phyloP scores from a whole-genome alignment of 2,113 vertebrate species.

The Anguilla rostrata region DNA sequence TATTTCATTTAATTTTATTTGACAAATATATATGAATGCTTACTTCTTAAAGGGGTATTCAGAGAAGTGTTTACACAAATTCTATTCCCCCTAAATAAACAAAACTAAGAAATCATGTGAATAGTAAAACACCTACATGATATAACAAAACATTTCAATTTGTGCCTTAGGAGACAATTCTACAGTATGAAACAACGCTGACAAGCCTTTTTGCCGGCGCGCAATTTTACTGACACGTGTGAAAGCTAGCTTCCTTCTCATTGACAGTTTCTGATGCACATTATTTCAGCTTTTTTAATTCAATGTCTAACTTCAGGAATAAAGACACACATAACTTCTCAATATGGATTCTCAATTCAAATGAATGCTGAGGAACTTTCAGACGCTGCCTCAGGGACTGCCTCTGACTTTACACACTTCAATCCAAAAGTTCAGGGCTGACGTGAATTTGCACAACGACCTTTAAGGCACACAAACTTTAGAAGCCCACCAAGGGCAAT shows the following conservation, averaged over 20 bases:
- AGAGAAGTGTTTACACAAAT: constrained; percentile 73
- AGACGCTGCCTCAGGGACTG: constrained; percentile 57
- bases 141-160: constrained; percentile 56
- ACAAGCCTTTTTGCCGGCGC: constrained; percentile 30
- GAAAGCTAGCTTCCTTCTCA: constrained; percentile 30
- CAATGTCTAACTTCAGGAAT: constrained; percentile 38
- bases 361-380: constrained; percentile 42
- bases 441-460: constrained; percentile 67
- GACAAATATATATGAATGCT: constrained; percentile 78
- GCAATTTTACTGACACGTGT: constrained; percentile 10
- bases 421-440: constrained; percentile 50
- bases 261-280: constrained; percentile 28
- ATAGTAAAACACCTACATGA: constrained; percentile 44
- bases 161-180: constrained; percentile 58
- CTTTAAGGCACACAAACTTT: constrained; percentile 71
- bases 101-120: constrained; percentile 58
- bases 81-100: constrained; percentile 60
- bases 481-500: constrained; percentile 57
- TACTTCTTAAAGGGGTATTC: constrained; percentile 66
- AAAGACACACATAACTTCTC: constrained; percentile 37
- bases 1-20: constrained; percentile 73
- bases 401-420: constrained; percentile 46
- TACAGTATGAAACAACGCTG: constrained; percentile 44
- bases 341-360: constrained; percentile 41
- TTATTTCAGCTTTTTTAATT: constrained; percentile 37